Conservation (phyloP, 2,888 invertebrate genomes). For the Ichneumon xanthorius region DNA sequence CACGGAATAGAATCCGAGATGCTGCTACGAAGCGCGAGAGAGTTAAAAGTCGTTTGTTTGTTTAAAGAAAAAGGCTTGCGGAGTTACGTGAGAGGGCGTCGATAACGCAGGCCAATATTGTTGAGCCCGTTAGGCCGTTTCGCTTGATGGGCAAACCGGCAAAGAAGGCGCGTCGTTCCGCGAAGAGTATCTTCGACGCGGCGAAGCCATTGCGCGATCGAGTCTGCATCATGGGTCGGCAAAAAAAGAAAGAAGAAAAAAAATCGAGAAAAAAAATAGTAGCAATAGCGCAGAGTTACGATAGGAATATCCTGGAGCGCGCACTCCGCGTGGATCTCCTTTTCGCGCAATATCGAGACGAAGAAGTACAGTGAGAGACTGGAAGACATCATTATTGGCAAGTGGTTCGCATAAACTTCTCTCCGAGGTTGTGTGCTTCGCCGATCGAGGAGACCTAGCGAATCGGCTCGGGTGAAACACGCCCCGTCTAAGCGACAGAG, state of each 20-base stretch:
- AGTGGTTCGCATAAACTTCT: conserved; percentile 56
- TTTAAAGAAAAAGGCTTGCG: conserved; percentile 6
- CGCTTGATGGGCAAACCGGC: conserved; percentile 55
- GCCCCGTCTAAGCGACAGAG: conserved; percentile 67
- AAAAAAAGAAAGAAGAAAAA: neutral
- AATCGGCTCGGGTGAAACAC: conserved; percentile 55
- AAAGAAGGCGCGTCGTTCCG: conserved; percentile 52
- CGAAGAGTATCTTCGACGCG: conserved; percentile 36
- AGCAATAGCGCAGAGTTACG: conserved; percentile 15
- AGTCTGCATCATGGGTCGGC: neutral
- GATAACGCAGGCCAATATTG: conserved; percentile 35
- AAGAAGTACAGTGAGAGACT: conserved; percentile 31
- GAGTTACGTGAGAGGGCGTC: conserved; percentile 34
- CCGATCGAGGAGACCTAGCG: conserved; percentile 51
- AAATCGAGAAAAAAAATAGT: conserved; percentile 39
- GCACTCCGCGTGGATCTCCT: conserved; percentile 12
- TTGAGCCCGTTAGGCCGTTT: conserved; percentile 61
- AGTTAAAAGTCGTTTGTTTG: neutral
- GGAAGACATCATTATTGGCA: conserved; percentile 58
- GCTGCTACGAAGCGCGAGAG: neutral
- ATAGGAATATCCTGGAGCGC: conserved; percentile 15
- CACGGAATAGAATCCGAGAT: neutral
- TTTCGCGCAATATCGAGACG: conserved; percentile 43
- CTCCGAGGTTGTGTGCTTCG: conserved; percentile 39
- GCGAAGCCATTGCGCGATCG: conserved; percentile 43